Percentiles rank a stretch among this genome's conserved stretches.
Conservation (phyloP, 2,113 vertebrate genomes). For the Grallaria varia region DNA sequence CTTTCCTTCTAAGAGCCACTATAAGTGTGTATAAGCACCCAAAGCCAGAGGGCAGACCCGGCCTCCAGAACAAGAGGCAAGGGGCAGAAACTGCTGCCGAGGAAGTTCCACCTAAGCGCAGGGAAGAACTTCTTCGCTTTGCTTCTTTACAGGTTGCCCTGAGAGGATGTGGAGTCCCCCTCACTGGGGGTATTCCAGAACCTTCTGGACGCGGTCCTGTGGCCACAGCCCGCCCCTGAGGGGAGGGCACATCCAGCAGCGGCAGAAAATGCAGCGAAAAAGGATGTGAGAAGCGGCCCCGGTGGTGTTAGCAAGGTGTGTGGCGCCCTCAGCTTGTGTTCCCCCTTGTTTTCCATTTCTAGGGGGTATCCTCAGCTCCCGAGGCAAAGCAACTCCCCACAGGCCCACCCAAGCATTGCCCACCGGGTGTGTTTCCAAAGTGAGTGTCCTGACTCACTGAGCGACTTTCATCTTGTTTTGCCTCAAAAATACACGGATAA, state of each 20-base stretch:
- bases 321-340: too few species aligned
- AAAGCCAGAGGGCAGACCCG: not conserved
- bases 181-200: too few species aligned
- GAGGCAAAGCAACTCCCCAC: rapidly evolving
- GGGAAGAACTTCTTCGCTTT: not conserved
- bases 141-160: not conserved
- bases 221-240: too few species aligned
- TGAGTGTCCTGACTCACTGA: rapidly evolving
- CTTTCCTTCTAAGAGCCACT: not conserved
- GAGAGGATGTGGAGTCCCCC: not conserved
- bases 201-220: too few species aligned
- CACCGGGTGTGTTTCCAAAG: not conserved
- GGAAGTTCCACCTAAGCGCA: not conserved
- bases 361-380: rapidly evolving
- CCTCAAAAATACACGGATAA: rapidly evolving
- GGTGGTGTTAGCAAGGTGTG: rapidly evolving
- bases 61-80: not conserved
- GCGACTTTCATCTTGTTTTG: not conserved
- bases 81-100: not conserved
- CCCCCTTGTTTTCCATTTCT: rapidly evolving
- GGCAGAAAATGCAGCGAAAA: rapidly evolving
- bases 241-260: rapidly evolving
- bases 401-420: rapidly evolving
- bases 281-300: rapidly evolving
- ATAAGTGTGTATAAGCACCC: not conserved